Evolutionary conservation across 2,113 vertebrate species (phyloP), one percentile per base, ranked within the genome.

Genomic region (Jacana jacana): DNA sequence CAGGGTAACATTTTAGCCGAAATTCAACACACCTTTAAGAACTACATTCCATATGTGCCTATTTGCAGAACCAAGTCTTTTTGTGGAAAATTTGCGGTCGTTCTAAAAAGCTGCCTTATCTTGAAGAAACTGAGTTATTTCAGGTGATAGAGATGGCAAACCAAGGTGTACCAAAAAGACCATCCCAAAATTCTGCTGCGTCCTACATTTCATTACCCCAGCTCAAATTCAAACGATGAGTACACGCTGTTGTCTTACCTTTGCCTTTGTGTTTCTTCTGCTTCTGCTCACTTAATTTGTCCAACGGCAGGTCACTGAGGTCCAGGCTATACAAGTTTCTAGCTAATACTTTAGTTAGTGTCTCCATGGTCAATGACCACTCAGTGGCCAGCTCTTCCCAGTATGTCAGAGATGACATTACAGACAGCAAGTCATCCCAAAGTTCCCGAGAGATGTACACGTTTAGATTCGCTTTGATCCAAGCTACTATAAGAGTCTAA

Each of bases 361-460:
- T 99, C 92, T 99, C 99, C 99, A 99, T 99, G 87, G 99, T 99
- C 96, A 99, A 98, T 49, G 99, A 99, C 99, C 99, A 99, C 97
- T 99, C 99, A 27, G 99, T 99, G 95, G 99, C 99, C 97, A 99
- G 98, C 88, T 99, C 99, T 95, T 99, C 99, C 99, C 99, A 99
- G 90, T 98, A 99, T 15, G 99, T 99, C 81, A 99, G 96, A 4
- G 99, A 99, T 71, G 99, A 99, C 95, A 99, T 98, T 48, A 99
- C 99, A 17, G 98, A 98, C 40, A 99, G 98, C 85, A 99, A 98
- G 89, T 99, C 99, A 91, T 99, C 99, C 99, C 99, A 99, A 88
- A 99, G 98, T 80, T 99, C 99, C 95, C 99, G 98, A 96, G 99
- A 99, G 96, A 99, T 99, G 91, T 99, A 99, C 64, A 99, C 99